Conservation (phyloP, 37 sponge, comb jelly and placozoan genomes). For the Beroe forskalii region DNA sequence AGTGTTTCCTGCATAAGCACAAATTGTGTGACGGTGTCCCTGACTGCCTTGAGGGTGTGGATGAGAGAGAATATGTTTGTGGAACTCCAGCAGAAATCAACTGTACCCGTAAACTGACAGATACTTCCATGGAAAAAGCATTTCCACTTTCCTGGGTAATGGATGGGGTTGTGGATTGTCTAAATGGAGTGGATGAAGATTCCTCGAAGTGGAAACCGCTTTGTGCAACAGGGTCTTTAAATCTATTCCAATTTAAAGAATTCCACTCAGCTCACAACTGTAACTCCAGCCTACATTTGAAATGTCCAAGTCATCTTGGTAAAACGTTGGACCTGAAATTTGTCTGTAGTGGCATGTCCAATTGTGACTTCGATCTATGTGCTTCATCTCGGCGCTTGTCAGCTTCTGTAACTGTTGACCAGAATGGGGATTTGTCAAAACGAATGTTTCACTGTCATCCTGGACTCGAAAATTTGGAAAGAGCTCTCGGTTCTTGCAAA, state of each 20-base stretch:
- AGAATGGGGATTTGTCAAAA: not conserved
- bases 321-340: not conserved
- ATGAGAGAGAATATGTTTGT: not conserved
- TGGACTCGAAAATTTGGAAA: not conserved
- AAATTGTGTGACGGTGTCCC: not conserved
- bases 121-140: not conserved
- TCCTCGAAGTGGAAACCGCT: not conserved
- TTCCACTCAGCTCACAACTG: not conserved
- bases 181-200: not conserved
- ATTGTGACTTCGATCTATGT: not conserved
- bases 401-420: not conserved
- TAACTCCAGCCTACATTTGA: not conserved
- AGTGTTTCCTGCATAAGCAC: not conserved
- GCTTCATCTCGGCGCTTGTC: not conserved
- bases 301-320: not conserved
- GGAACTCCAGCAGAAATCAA: not conserved
- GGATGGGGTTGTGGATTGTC: not conserved
- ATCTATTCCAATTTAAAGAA: not conserved
- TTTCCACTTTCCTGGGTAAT: not conserved
- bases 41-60: not conserved
- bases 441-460: not conserved
- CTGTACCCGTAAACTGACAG: not conserved
- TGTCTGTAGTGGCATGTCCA: not conserved
- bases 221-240: not conserved
- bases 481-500: not conserved